Evolutionary conservation across 2,888 invertebrate species (phyloP), one percentile per base, ranked within the genome.

Genomic region (Sycophila texana): DNA sequence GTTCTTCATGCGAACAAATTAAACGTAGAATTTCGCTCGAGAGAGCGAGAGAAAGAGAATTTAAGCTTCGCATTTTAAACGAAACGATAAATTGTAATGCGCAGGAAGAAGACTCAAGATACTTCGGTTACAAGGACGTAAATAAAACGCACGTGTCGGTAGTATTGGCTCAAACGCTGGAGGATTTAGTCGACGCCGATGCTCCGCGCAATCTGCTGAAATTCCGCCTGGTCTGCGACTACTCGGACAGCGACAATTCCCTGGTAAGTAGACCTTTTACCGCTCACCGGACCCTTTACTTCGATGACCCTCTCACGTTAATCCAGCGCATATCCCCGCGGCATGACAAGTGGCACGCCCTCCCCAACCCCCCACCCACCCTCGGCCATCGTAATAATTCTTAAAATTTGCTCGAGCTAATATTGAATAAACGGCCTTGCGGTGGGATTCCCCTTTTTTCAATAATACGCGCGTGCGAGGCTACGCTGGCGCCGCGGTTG

Each of bases 131-230:
- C 89, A 92, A 93, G 58, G 96, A 96, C 86, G 89, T 96, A 73
- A 96, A 97, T 91, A 91, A 93, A 22, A 95, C 96, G 0, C 94
- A 95, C 82, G 94, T 97, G 82, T 94, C 96, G 4, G 92, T 97
- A 71, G 92, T 94, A 75, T 91, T 97, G 81, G 95, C 95, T 0
- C 94, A 95, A 89, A 95, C 95, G 2, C 91, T 97, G 83, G 96
- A 97, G 86, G 93, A 94, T 72, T 91, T 97, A 63, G 97, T 97
- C 26, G 97, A 97, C 91, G 93, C 94, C 22, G 96, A 96, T 87
- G 92, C 93, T 71, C 96, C 96, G 0, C 94, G 95, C 88, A 96
- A 96, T 90, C 93, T 96, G 67, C 92, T 96, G 80, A 96, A 96
- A 91, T 96, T 96, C 90, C 92, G 96, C 61, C 92, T 96, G 51